Evolutionary conservation across 1,140 invertebrate species (phyloP), one percentile per base, ranked within the genome.

Genomic region (Halesus radiatus): DNA sequence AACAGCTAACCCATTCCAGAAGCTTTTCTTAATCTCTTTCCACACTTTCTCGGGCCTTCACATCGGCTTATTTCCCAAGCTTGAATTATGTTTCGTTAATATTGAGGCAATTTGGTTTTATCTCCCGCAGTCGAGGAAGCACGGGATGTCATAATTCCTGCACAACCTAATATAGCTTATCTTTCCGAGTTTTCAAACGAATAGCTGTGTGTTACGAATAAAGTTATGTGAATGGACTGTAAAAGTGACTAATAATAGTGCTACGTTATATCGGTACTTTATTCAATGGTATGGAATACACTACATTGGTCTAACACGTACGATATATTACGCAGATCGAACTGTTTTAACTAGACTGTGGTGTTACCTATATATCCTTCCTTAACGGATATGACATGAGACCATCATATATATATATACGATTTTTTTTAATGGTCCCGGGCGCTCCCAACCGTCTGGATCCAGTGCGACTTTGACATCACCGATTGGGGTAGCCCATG

Each of bases 131-230:
- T 1, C 66, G 20, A 70, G 66, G 16, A 45, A 45, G 66, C 20
- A 22, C 18, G 54, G 72, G 26, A 74, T 74, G 72, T 74, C 72
- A 74, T 74, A 66, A 77, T 66, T 66, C 45, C 75, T 22, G 20
- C 60, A 76, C 10, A 77, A 50, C 75, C 62, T 77, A 64, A 77
- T 77, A 66, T 26, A 66, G 18, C 75, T 66, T 66, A 77, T 64
- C 60, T 77, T 45, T 50, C 22, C 18, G 37, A 66, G 22, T 16
- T 37, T 18, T 29, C 74, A 18, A 45, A 26, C 68, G 26, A n/a
- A 29, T 66, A 26, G 20, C 23, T 26, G 29, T 29, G 22, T 66
- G 62, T 22, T 66, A 45, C 52, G 23, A 76, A 32, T 58, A 76
- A 58, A 8, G 37, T 3, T 45, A 13, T 45, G 13, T 45, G 37